phyloP scores from a whole-genome alignment of 1,140 invertebrate species.

The Trichogramma pretiosum region DNA sequence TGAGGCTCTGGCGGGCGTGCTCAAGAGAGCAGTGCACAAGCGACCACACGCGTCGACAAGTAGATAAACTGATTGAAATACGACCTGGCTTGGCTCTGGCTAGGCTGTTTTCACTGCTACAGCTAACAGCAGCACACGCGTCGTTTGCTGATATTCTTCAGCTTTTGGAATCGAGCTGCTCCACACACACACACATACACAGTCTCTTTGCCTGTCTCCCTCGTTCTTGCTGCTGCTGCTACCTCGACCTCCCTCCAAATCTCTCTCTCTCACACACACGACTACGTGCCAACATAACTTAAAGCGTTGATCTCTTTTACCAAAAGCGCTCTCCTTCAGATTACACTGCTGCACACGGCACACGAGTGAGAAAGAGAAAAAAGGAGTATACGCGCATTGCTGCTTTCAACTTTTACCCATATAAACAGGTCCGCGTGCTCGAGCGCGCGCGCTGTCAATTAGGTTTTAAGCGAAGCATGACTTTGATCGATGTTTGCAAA shows the following conservation, averaged over 20 bases:
- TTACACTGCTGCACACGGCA: no score
- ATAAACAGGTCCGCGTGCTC: no score
- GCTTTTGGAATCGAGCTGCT: no score
- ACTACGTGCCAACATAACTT: constrained; percentile 8
- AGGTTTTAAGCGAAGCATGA: no score
- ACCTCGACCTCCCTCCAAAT: background rate
- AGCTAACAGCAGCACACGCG: no score
- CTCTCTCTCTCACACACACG: constrained; percentile 1
- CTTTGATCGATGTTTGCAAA: no score
- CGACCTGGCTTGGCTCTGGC: constrained; percentile 34
- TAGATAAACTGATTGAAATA: constrained; percentile 47
- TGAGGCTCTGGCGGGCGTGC: background rate
- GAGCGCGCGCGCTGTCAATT: constrained; percentile 11
- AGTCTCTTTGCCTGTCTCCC: background rate
- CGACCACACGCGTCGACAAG: constrained; percentile 46
- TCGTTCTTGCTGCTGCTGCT: background rate
- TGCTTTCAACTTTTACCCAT: no score
- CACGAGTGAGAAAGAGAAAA: no score
- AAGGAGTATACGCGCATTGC: no score
- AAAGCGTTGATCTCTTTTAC: constrained; percentile 18
- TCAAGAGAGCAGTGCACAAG: no score
- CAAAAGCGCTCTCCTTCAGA: constrained; percentile 18
- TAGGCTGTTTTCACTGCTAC: no score
- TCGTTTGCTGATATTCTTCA: no score
- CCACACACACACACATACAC: constrained; percentile 13